A percentile compares a stretch with the other conserved stretches of the same genome.
Conservation (phyloP, 2,797 vertebrate genomes). For the Muscicapa comitata region DNA sequence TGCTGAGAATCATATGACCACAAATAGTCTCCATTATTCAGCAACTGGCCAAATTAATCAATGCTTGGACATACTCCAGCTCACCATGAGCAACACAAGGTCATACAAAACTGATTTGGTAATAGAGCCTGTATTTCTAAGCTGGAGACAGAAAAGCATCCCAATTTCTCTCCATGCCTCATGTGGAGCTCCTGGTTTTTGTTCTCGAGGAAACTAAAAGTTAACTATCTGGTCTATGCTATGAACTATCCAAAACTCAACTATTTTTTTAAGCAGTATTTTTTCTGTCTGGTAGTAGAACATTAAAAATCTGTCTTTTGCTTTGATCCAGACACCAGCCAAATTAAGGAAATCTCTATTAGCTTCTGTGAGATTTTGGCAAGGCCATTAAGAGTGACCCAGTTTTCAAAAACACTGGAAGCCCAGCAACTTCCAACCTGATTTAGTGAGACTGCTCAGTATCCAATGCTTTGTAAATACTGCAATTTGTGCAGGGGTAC, state of each 20-base stretch:
- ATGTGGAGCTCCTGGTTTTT: not conserved
- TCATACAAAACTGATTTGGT: not conserved
- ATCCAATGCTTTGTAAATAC: not conserved
- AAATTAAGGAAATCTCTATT: not conserved
- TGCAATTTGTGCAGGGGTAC: not conserved
- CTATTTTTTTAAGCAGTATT: not conserved
- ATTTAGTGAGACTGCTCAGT: not conserved
- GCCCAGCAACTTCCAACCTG: not conserved
- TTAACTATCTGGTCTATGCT: not conserved
- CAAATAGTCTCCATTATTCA: conserved; percentile 12
- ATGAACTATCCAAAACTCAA: not conserved
- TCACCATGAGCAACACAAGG: conserved; percentile 33
- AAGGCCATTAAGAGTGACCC: not conserved
- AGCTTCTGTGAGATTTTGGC: not conserved
- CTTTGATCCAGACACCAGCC: not conserved
- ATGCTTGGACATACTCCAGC: conserved; percentile 44
- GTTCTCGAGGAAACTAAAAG: not conserved
- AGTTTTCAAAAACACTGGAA: not conserved
- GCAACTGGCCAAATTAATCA: conserved; percentile 38
- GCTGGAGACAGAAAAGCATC: not conserved
- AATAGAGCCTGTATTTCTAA: not conserved
- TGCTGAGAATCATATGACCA: conserved; percentile 30
- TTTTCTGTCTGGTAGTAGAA: not conserved
- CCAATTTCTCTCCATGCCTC: not conserved
- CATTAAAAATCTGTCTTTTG: not conserved